Evolutionary conservation across 2,888 invertebrate species (phyloP).

Genomic region (Tillus elongatus): DNA sequence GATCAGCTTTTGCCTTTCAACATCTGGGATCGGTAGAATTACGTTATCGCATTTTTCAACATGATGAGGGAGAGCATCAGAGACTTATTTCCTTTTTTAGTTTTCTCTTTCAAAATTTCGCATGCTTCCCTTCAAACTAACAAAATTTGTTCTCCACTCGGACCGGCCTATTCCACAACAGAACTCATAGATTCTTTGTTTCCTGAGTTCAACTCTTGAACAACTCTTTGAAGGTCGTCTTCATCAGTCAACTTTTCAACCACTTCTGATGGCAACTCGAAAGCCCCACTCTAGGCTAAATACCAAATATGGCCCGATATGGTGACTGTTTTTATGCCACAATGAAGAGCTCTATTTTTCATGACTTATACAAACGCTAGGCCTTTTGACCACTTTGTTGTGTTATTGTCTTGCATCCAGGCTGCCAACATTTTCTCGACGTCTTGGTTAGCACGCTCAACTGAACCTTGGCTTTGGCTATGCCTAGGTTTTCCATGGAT

Average conservation of each 20-base stretch:
- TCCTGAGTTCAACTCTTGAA: neutral
- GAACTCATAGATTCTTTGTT: too few species aligned
- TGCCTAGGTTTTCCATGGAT: neutral
- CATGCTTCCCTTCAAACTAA: too few species aligned
- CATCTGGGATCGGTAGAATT: constrained; percentile 12
- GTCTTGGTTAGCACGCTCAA: too few species aligned
- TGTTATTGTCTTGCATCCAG: constrained; percentile 25
- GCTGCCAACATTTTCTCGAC: too few species aligned
- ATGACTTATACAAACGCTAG: constrained; percentile 36
- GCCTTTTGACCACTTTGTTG: constrained; percentile 36
- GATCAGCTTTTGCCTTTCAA: too few species aligned
- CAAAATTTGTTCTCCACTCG: too few species aligned
- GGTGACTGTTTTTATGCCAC: constrained; percentile 28
- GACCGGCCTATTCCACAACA: too few species aligned
- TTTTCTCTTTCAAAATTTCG: too few species aligned
- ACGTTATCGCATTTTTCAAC: constrained; percentile 21
- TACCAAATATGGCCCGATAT: constrained; percentile 27
- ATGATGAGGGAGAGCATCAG: constrained; percentile 16
- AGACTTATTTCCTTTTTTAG: constrained; percentile 17
- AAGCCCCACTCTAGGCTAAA: constrained; percentile 17
- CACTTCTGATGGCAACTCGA: constrained; percentile 16
- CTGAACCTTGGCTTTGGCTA: neutral
- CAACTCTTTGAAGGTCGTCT: constrained; percentile 11
- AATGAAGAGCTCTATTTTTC: constrained; percentile 36
- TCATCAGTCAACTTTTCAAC: too few species aligned